Base-by-base conservation (phyloP, 2,888 invertebrate genomes). In the Euproctis similis region DNA sequence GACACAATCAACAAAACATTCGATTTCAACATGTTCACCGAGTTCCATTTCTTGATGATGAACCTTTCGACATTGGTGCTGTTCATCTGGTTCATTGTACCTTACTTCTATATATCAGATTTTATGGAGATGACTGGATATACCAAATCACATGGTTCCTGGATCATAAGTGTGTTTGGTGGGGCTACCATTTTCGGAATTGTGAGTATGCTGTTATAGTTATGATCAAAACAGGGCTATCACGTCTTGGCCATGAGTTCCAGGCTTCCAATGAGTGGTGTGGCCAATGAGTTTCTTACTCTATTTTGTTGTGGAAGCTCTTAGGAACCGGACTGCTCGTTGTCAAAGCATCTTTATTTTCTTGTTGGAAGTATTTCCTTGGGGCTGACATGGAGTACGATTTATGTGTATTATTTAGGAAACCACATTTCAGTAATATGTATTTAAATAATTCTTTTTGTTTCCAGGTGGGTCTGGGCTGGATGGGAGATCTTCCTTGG, bases 21-120 rank as follows among this genome's bases (percentile, higher is more conserved):
- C 58, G 94, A 95, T 69, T 92, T 94, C 70, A 92, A 92, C 33
- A 89, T 94, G 87, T 94, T 95, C 62, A 85, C 90, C 41, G 93
- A 93, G 60, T 84, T 90, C 30, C 93, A 93, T 60, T 95, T 94
- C 69, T 73, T 93, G 28, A 87, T 94, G 58, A 92, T 96, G 85
- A 94, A 94, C 37, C 59, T 96, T 8, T 94, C 96, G n/a, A 96
- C 96, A 32, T 88, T 96, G 46, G 87, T 96, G 34, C 86, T 97
- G 28, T 97, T 97, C 75, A 91, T 92, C 56, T 96, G 96, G 93
- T 94, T 94, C 70, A 97, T 98, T 59, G 94, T 97, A 37, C 96
- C 97, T 19, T 97, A 97, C 76, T 94, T 97, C 66, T 97, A 95
- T 75, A 88, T 97, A 41, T 91, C 93, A 17, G 93, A 94, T 54